Percentiles rank a stretch among this genome's conserved stretches.
These are phyloP conservation scores for Acheta domesticus DNA, from an alignment of 2,888 invertebrate genomes.

Conservation along the genomic window DNA sequence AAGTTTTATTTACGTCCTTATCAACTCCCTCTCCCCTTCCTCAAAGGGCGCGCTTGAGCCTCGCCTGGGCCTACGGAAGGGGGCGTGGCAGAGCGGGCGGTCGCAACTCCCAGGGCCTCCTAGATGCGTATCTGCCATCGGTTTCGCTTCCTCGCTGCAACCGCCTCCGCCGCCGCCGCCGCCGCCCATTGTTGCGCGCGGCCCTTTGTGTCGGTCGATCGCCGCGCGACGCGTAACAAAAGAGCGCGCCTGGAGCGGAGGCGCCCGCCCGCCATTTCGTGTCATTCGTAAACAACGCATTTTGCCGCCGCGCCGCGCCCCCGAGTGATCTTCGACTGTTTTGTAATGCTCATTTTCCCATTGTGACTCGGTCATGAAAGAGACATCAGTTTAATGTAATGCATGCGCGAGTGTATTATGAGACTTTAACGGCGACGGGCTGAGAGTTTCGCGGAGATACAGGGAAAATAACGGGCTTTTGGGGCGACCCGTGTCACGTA, in stretches of 20 bases:
- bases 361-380: not conserved
- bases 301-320: too few species aligned
- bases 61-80: too few species aligned
- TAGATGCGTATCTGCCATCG: not conserved
- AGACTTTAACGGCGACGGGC: too few species aligned
- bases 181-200: not conserved
- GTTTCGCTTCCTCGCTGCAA: not conserved
- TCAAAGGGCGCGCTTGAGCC: too few species aligned
- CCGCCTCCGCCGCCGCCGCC: not conserved
- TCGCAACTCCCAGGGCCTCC: not conserved
- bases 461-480: too few species aligned
- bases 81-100: too few species aligned
- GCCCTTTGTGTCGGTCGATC: not conserved
- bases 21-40: too few species aligned
- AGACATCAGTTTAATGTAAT: slow-evolving; percentile 3
- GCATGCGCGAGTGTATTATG: not conserved
- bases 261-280: not conserved
- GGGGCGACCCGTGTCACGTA: too few species aligned
- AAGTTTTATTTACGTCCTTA: too few species aligned
- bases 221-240: not conserved
- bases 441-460: too few species aligned
- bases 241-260: not conserved
- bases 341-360: not conserved
- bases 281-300: not conserved
- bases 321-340: too few species aligned